Evolutionary conservation across 2,888 invertebrate genomes (phyloP), one percentile per base, ranked within the genome.

Genomic region (Rhodophaea formosa): DNA sequence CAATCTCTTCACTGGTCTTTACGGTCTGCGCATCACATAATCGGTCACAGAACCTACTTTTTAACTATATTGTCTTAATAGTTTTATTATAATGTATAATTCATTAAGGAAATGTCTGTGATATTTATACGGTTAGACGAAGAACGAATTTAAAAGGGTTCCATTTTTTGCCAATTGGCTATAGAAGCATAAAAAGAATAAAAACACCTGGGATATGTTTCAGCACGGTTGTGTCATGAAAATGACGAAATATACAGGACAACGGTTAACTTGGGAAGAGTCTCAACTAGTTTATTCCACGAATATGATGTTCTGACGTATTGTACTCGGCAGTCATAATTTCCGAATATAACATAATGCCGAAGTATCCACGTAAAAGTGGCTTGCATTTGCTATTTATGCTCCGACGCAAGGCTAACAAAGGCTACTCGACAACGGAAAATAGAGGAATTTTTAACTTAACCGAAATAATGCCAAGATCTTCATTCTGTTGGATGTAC

Each of bases 311-410:
- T 51, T 30, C 51, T 63, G 59, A 62, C 57, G 59, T 61, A 59
- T 66, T 60, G 57, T 56, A 8, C 51, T 35, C 51, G 51, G 35
- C 35, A 49, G 62, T 62, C 61, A 62, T 71, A 68, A 70, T 76
- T 74, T 72, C 60, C 62, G 66, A 74, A 79, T 77, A 77, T 75
- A 78, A 74, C 73, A 71, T 75, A 74, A 75, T 71, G 71, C 69
- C 67, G 66, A 71, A 73, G 69, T 64, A 72, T 71, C 69, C 70
- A 71, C 72, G 70, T 76, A 77, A 71, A 68, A 67, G 73, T 67
- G 74, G 71, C 65, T 59, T 73, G 77, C 74, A 78, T 81, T 81
- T 81, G 74, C 80, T 80, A 82, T 79, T 83, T 81, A 79, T 79
- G 78, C 74, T 75, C 69, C 71, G 67, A 73, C 71, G 68, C 74